A percentile compares a stretch with the other conserved stretches of the same genome.
Evolutionary conservation across 2,113 vertebrate species (phyloP).

Genomic region (Poecilia latipinna): DNA sequence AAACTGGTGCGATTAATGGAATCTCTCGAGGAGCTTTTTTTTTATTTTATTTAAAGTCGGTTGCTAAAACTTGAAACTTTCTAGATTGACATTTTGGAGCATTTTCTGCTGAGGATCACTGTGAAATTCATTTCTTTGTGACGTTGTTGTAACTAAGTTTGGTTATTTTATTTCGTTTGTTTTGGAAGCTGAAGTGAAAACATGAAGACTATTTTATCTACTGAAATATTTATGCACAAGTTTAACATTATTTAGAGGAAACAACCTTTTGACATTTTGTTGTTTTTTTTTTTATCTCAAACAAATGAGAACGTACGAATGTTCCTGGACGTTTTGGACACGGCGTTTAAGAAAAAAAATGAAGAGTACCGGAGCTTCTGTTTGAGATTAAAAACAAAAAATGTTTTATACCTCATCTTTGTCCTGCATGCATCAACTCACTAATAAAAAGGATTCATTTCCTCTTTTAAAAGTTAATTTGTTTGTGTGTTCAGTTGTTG

Average conservation of each 20-base stretch:
- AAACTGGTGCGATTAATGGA: conserved; percentile 6
- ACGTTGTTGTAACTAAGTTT: too few species aligned
- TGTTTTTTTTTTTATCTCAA: too few species aligned
- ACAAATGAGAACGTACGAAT: too few species aligned
- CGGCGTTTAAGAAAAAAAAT: not conserved
- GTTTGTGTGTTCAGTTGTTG: not conserved
- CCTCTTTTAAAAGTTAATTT: not conserved
- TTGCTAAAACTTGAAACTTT: not conserved
- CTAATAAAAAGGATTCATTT: not conserved
- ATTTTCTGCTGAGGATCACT: too few species aligned
- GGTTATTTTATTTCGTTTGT: too few species aligned
- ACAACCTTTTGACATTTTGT: not conserved
- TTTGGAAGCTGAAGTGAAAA: too few species aligned
- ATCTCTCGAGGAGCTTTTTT: not conserved
- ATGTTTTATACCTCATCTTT: not conserved
- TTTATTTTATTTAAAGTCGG: not conserved
- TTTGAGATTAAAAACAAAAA: not conserved
- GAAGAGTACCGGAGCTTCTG: not conserved
- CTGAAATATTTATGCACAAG: not conserved
- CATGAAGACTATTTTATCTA: not conserved
- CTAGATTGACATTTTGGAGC: too few species aligned
- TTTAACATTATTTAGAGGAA: not conserved
- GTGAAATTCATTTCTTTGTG: too few species aligned
- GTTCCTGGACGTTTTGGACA: not conserved
- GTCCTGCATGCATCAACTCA: not conserved